Evolutionary conservation across 2,888 invertebrate species (phyloP).

Genomic region (Hyposoter dolosus): DNA sequence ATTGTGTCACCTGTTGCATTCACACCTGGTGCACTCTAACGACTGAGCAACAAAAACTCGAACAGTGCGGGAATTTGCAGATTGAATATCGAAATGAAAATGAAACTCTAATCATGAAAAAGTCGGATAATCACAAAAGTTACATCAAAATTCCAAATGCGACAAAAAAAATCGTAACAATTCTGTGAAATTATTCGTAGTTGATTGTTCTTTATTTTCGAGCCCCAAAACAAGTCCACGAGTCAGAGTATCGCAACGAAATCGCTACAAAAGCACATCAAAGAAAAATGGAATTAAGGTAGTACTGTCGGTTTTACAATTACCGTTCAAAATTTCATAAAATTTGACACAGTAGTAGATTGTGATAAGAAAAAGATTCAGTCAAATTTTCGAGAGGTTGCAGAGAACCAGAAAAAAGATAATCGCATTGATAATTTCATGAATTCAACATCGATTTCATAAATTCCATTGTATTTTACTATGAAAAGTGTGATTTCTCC

Average conservation of each 20-base stretch:
- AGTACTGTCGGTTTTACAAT: too few relatives aligned
- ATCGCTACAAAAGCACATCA: background rate
- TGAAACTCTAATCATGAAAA: background rate
- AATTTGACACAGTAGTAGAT: too few relatives aligned
- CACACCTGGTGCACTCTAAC: background rate
- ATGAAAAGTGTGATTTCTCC: too few relatives aligned
- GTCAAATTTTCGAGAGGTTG: too few relatives aligned
- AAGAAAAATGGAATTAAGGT: background rate
- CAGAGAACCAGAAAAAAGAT: too few relatives aligned
- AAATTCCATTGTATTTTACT: too few relatives aligned
- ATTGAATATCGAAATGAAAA: background rate
- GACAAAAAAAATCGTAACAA: background rate
- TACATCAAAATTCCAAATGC: background rate
- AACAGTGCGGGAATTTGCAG: background rate
- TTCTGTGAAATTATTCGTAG: background rate
- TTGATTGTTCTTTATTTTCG: background rate
- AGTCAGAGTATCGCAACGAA: background rate
- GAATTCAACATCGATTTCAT: too few relatives aligned
- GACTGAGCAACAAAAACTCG: background rate
- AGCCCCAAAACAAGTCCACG: background rate
- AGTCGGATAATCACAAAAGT: background rate
- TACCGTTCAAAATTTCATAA: too few relatives aligned
- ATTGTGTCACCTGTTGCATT: constrained; percentile 9
- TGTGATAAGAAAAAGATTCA: too few relatives aligned
- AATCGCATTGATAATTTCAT: too few relatives aligned